Conservation (phyloP, 2,113 vertebrate species). For the Trochalopteron elliotii region DNA sequence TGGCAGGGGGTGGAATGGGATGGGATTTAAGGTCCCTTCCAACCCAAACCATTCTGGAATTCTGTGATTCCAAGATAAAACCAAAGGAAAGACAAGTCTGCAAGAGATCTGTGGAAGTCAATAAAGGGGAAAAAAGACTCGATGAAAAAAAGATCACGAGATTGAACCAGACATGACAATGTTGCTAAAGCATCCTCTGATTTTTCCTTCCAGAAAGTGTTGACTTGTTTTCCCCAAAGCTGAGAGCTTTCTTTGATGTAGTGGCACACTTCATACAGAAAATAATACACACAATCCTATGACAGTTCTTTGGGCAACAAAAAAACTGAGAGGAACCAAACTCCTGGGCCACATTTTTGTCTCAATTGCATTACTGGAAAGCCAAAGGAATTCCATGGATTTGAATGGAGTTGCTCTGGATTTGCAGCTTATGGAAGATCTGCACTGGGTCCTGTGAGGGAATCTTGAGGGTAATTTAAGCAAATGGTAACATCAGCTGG, state of each 20-base stretch:
- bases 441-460: neutral
- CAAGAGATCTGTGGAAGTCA: neutral
- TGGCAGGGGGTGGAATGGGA: rapidly evolving
- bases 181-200: neutral
- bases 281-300: neutral
- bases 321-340: neutral
- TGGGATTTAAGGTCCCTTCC: rapidly evolving
- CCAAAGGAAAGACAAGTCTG: neutral
- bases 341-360: neutral
- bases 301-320: neutral
- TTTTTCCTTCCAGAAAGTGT: neutral
- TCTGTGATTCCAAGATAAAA: neutral
- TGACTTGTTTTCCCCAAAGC: neutral
- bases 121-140: neutral
- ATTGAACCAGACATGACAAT: neutral
- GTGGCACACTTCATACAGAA: neutral
- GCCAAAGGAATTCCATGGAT: neutral
- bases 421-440: neutral
- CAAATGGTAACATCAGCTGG: neutral
- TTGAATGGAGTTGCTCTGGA: neutral
- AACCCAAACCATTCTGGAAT: neutral
- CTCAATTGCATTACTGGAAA: neutral
- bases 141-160: neutral
- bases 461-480: neutral
- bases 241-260: neutral